Conservation (phyloP, 2,888 invertebrate species). For the Neelides folsomi region DNA sequence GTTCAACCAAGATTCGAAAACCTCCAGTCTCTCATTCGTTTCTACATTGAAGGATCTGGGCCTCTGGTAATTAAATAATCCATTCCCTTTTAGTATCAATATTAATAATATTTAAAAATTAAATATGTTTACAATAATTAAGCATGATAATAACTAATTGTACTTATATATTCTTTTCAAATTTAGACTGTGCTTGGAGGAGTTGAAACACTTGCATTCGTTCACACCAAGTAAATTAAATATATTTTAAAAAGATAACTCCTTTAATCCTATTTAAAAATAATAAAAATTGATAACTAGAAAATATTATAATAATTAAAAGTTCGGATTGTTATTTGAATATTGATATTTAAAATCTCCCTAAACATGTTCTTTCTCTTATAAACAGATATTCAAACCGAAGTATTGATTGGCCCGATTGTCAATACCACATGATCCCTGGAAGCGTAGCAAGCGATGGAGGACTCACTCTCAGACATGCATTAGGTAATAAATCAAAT, state of each 20-base stretch:
- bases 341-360: too few species aligned
- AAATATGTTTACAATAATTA: too few species aligned
- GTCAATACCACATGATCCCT: slow-evolving; percentile 77
- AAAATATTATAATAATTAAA: too few species aligned
- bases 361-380: too few species aligned
- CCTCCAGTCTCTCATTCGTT: slow-evolving; percentile 64
- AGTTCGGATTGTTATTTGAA: too few species aligned
- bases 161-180: too few species aligned
- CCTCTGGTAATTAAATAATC: slow-evolving; percentile 51
- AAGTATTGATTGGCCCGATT: slow-evolving; percentile 70
- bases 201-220: slow-evolving; percentile 76
- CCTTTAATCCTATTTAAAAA: too few species aligned
- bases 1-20: slow-evolving; percentile 66
- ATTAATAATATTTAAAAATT: too few species aligned
- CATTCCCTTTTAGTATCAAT: too few species aligned
- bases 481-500: slow-evolving; percentile 59
- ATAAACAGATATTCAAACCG: slow-evolving; percentile 44
- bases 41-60: slow-evolving; percentile 65
- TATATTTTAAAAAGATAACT: slow-evolving; percentile 1
- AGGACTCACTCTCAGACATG: slow-evolving; percentile 64
- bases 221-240: slow-evolving; percentile 60
- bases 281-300: too few species aligned
- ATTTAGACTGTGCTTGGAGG: slow-evolving; percentile 67
- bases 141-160: too few species aligned
- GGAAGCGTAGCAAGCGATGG: slow-evolving; percentile 77